A percentile compares a stretch with the other conserved stretches of the same genome.
Conservation (phyloP, 1,140 invertebrate genomes). For the Drosophila bocki region DNA sequence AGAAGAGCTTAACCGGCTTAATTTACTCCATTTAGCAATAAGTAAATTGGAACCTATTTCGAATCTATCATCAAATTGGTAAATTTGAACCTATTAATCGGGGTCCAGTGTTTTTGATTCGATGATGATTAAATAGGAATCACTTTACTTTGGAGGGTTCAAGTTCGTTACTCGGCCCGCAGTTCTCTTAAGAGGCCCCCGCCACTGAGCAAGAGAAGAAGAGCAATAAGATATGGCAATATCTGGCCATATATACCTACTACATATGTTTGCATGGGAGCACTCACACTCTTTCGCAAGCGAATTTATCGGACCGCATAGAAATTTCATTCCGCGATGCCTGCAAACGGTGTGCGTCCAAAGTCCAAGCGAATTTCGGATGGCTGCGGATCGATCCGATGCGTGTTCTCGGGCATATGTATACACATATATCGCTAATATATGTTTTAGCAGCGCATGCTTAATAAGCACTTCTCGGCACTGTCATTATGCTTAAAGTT, state of each 20-base stretch:
- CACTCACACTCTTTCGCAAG: conserved; percentile 26
- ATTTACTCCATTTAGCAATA: conserved; percentile 5
- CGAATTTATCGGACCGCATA: conserved; percentile 65
- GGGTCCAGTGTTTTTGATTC: neutral
- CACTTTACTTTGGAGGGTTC: conserved; percentile 4
- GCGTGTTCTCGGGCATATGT: conserved; percentile 3
- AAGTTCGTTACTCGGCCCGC: conserved; percentile 2
- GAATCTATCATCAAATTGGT: too few relatives aligned
- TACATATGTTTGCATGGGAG: conserved; percentile 9
- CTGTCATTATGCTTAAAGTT: conserved; percentile 52
- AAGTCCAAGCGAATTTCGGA: conserved; percentile 59
- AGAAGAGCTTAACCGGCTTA: neutral
- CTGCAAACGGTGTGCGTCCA: conserved; percentile 54
- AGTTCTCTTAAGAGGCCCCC: conserved; percentile 18
- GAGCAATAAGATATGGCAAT: conserved; percentile 8
- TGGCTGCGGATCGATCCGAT: conserved; percentile 30
- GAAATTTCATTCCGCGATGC: conserved; percentile 72
- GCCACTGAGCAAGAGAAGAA: conserved; percentile 3
- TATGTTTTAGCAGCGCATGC: conserved; percentile 64
- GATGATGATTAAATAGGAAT: conserved; percentile 1
- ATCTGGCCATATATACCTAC: conserved; percentile 4
- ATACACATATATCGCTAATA: conserved; percentile 35
- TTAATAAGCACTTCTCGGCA: conserved; percentile 71
- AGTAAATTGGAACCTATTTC: too few relatives aligned
- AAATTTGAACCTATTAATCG: neutral